Conservation (phyloP, 2,113 vertebrate species). For the Phocoena phocoena region DNA sequence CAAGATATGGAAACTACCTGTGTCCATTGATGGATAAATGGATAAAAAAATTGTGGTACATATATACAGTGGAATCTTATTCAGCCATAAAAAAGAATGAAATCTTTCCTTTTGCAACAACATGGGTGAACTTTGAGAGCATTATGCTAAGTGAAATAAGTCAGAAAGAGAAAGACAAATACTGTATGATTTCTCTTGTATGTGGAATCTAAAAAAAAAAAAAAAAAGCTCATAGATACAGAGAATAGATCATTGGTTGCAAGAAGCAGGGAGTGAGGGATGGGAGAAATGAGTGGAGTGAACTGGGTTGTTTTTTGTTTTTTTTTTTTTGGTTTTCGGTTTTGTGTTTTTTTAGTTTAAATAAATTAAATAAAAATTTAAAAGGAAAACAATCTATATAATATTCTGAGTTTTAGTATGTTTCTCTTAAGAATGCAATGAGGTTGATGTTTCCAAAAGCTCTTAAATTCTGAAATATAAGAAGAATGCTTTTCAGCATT, state of each 20-base stretch:
- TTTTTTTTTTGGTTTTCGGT: neutral
- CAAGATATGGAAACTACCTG: neutral
- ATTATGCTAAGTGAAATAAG: neutral
- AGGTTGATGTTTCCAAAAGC: neutral
- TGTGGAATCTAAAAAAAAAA: neutral
- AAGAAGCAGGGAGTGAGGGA: neutral
- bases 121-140: neutral
- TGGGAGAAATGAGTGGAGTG: neutral
- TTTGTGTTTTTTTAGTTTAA: neutral
- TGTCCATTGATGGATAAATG: neutral
- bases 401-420: neutral
- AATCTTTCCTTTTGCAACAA: neutral
- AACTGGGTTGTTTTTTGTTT: neutral
- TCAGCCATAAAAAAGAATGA: neutral
- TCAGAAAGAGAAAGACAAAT: neutral
- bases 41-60: neutral
- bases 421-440: slow-evolving; percentile 17
- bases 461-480: neutral
- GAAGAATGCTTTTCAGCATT: neutral
- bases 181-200: neutral
- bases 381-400: neutral
- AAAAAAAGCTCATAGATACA: neutral
- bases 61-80: neutral
- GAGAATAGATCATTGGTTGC: neutral
- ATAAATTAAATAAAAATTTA: neutral